Base-by-base conservation (phyloP, 1,140 invertebrate species). In the Conopomorpha cramerella region DNA sequence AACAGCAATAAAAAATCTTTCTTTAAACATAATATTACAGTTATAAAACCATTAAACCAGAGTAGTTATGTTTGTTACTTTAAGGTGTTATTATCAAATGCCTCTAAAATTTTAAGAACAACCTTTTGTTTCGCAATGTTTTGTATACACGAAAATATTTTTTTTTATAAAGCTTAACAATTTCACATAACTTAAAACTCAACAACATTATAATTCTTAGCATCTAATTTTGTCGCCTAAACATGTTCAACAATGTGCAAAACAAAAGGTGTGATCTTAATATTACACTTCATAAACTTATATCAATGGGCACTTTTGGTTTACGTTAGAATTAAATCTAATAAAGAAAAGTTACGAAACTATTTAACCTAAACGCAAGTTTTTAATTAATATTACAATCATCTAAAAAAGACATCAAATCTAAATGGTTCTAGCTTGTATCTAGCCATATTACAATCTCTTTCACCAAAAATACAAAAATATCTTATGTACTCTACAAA, bases 241-340 rank as follows among this genome's bases (percentile, higher is more conserved):
- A 72, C 61, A 67, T 61, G 53, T 43, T 60, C 51, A 68, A 72
- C 70, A 71, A 71, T 56, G 67, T 63, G 61, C 64, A 37, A 30
- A 60, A 66, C 70, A 68, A 72, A 68, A 64, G 63, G 55, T 58
- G 68, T 59, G 61, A 29, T 32, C 49, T 37, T 45, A 48, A 39
- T n/a, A n/a, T n/a, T n/a, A n/a, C n/a, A n/a, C n/a, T 59, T 67
- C 68, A 60, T 77, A 76, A 77, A 78, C 65, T 77, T 74, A 78
- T 73, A 59, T 74, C 73, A 79, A 77, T 77, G 73, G 77, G 77
- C 77, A 79, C 77, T 79, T 79, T 77, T 76, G 77, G 77, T 79
- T 77, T 79, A 74, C 68, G 66, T 77, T 78, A 74, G 63, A 68
- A 63, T 70, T 71, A 68, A 71, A 57, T 64, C 65, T 72, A 72